Conservation (phyloP, 64 coral and sea anemone species). For the Astreopora myriophthalma region DNA sequence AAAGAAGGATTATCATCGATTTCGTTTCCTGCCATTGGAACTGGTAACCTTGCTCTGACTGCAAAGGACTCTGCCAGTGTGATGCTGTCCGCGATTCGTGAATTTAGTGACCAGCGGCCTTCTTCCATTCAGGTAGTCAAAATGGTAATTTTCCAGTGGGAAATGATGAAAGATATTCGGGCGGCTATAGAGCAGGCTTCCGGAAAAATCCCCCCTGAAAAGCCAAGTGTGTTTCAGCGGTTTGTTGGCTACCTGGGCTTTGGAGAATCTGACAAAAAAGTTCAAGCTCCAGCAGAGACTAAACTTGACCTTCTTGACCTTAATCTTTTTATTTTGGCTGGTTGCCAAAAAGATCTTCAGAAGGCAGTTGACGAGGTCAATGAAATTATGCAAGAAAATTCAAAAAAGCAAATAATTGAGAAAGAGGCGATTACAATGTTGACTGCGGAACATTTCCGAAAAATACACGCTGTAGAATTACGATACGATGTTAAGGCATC, state of each 20-base stretch:
- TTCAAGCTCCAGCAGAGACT: background rate
- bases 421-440: slow-evolving; percentile 14
- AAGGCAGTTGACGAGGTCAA: slow-evolving; percentile 38
- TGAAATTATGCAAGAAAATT: slow-evolving; percentile 52
- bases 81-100: slow-evolving; percentile 37
- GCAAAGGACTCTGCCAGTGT: slow-evolving; percentile 28
- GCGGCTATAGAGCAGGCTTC: slow-evolving; percentile 6
- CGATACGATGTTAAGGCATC: slow-evolving; percentile 18
- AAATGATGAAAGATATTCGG: slow-evolving; percentile 60
- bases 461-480: slow-evolving; percentile 25
- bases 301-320: background rate
- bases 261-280: background rate
- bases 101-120: slow-evolving; percentile 21
- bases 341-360: slow-evolving; percentile 17
- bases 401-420: slow-evolving; percentile 45
- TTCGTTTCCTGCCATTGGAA: slow-evolving; percentile 75
- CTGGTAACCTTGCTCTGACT: slow-evolving; percentile 36
- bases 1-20: slow-evolving; percentile 6
- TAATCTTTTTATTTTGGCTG: slow-evolving; percentile 37
- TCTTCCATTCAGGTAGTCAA: slow-evolving; percentile 45
- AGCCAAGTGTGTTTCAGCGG: background rate
- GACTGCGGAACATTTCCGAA: background rate
- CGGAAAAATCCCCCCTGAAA: background rate
- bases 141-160: slow-evolving; percentile 53
- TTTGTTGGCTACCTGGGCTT: background rate